These are phyloP conservation scores for Nemurella pictetii DNA, from an alignment of 2,888 invertebrate genomes.

Conservation along the genomic window DNA sequence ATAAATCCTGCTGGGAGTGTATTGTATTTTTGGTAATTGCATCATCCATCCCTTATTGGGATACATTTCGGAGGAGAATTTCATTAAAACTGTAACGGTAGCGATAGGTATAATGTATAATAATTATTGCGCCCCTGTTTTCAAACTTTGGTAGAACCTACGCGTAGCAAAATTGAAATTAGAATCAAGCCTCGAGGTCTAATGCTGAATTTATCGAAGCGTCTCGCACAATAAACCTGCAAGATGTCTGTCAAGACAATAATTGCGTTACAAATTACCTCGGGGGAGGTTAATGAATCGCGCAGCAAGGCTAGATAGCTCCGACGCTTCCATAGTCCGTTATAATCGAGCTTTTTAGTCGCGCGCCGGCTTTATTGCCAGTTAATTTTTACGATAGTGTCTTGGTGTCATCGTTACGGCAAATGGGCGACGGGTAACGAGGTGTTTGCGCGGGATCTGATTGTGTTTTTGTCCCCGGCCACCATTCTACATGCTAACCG, in stretches of 20 bases:
- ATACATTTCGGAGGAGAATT: not conserved
- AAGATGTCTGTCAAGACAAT: not conserved
- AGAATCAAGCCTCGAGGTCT: not conserved
- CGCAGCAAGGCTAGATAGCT: not conserved
- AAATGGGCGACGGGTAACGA: not conserved
- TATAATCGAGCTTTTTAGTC: not conserved
- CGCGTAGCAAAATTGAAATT: not conserved
- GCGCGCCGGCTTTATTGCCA: not conserved
- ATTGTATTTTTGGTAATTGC: not conserved
- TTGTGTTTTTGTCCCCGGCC: not conserved
- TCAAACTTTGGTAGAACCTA: not conserved
- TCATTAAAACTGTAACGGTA: not conserved
- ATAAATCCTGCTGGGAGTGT: not conserved
- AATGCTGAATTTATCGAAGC: not conserved
- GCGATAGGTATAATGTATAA: not conserved
- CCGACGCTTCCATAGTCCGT: not conserved
- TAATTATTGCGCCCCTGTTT: not conserved
- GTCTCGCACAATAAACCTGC: not conserved
- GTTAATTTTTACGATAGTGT: not conserved
- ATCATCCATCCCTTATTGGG: not conserved
- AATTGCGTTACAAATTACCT: not conserved
- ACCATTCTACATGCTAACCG: not conserved
- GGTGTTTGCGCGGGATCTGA: not conserved
- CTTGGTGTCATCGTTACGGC: not conserved
- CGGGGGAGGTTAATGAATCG: not conserved